Conservation (phyloP, 1,140 invertebrate species). For the Tetragnatha versicolor region DNA sequence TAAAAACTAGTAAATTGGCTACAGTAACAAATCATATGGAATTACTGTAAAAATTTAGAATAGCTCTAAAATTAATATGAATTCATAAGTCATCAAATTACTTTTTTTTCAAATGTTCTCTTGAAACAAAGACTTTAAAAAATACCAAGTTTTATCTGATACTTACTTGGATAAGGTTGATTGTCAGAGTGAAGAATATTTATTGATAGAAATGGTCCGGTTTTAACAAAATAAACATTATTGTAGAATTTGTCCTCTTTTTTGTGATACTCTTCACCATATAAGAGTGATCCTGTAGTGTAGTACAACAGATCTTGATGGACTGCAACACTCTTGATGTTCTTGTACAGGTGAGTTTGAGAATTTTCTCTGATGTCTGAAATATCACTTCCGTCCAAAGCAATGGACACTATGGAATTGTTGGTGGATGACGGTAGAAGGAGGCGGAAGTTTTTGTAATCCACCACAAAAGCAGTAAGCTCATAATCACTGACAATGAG, state of each 20-base stretch:
- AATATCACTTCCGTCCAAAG: conserved; percentile 80
- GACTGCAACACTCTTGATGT: conserved; percentile 77
- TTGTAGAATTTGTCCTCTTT: conserved; percentile 74
- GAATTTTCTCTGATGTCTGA: conserved; percentile 77
- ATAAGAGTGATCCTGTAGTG: conserved; percentile 76
- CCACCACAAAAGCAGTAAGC: conserved; percentile 79
- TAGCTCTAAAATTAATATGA: not conserved
- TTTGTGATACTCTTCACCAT: conserved; percentile 74
- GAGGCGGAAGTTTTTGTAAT: conserved; percentile 80
- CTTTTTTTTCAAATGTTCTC: conserved; percentile 2
- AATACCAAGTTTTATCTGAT: too few species aligned
- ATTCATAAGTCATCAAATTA: not conserved
- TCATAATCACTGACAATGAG: conserved; percentile 46
- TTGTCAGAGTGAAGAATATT: conserved; percentile 71
- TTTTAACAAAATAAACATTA: conserved; percentile 66
- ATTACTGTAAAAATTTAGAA: not conserved
- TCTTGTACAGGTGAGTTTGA: conserved; percentile 77
- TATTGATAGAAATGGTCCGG: conserved; percentile 65
- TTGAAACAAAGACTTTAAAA: too few species aligned
- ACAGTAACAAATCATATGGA: too few species aligned
- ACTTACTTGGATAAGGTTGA: conserved; percentile 75
- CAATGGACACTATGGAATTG: conserved; percentile 81
- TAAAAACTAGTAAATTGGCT: too few species aligned
- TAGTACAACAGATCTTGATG: conserved; percentile 81
- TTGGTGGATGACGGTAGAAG: conserved; percentile 74